Evolutionary conservation across 2,888 invertebrate species (phyloP), one percentile per base, ranked within the genome.

Genomic region (Neoitamus cyanurus): DNA sequence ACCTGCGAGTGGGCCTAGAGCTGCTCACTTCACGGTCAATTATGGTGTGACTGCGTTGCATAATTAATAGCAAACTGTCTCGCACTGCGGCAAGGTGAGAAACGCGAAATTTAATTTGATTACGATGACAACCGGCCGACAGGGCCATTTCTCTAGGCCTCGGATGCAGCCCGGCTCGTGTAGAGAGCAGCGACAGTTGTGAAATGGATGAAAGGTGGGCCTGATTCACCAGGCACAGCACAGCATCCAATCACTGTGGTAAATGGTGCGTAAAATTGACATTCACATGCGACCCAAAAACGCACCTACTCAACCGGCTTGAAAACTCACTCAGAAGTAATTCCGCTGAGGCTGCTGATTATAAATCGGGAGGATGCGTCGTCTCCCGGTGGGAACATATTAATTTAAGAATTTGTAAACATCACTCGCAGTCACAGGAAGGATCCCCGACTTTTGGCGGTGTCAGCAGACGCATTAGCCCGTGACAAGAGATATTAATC

Each of bases 351-450:
- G 15, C 20, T 58, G 7, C 2, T 25, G 25, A 58, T 9, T 20
- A n/a, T 58, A 25, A 77, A 77, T 77, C 42, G 46, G 11, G 42
- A 77, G 77, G 77, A 77, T 77, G 46, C 30, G 46, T 46, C 46
- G 42, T 13, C 25, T 77, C 77, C 77, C 36, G 46, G 28, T 77
- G 77, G 46, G 77, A 77, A 46, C 42, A 28, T 77, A 42, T 77
- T 77, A 42, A 77, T 77, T 77, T 77, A 28, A 77, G 42, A 77
- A 77, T 77, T 77, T 77, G 77, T 77, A 46, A 77, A 77, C 77
- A 77, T 46, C 42, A 42, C 30, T 46, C 20, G 25, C 13, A 20
- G 30, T 77, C 77, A 46, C 77, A 77, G 77, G 77, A 77, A 46
- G 25, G 20, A 46, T 42, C 1, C 46, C 46, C 46, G 77, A 77